Conservation (phyloP, 2,797 vertebrate genomes). For the Hippoglossus hippoglossus region DNA sequence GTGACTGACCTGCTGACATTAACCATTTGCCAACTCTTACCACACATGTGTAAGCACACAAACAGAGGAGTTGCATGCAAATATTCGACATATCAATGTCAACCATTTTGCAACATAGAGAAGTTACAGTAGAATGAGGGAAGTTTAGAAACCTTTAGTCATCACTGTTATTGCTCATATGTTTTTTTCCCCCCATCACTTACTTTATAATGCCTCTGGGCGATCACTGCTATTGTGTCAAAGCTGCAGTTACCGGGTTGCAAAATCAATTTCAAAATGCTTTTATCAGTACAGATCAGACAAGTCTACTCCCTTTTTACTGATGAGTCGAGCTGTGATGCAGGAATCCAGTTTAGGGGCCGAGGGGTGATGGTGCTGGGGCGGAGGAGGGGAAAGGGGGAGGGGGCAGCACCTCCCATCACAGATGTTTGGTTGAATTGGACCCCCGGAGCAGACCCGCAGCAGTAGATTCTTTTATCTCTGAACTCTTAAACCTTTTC, state of each 20-base stretch:
- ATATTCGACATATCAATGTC: neutral
- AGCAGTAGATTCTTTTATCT: conserved; percentile 24
- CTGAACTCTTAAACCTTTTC: conserved; percentile 13
- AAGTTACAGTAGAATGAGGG: conserved; percentile 51
- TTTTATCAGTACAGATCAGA: neutral
- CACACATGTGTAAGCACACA: conserved; percentile 2
- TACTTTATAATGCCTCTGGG: conserved; percentile 26
- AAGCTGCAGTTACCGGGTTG: conserved; percentile 18
- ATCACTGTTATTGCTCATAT: neutral
- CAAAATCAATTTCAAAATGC: conserved; percentile 40
- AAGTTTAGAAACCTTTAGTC: conserved; percentile 58
- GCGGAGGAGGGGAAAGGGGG: neutral
- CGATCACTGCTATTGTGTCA: neutral
- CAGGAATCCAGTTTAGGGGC: conserved; percentile 3
- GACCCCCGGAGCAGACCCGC: conserved; percentile 6
- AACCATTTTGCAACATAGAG: conserved; percentile 58
- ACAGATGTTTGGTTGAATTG: conserved; percentile 42
- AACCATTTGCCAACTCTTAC: conserved; percentile 1
- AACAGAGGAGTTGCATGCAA: conserved; percentile 12
- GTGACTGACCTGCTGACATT: conserved; percentile 2
- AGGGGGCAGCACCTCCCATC: conserved; percentile 11
- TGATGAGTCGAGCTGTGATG: neutral
- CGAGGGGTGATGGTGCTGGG: neutral
- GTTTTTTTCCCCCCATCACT: conserved; percentile 17
- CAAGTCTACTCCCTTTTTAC: neutral